Percentiles rank a stretch among this genome's conserved stretches.
phyloP scores from a whole-genome alignment of 2,113 vertebrate species.

The human (Homo sapiens) region GRCh38 chrX:39441501-39442000 shows the following conservation, averaged over 20 bases:
- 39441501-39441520: constrained; percentile 18
- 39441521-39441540: neutral
- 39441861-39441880: neutral
- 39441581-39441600: neutral
- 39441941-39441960: neutral
- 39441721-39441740: neutral
- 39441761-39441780: neutral
- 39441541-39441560: constrained; percentile 43
- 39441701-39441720: neutral
- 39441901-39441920: neutral
- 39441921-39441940: neutral
- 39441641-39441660: neutral
- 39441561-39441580: constrained; percentile 18
- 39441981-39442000: neutral
- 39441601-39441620: neutral
- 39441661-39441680: constrained; percentile 7
- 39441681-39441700: neutral
- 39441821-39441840: neutral
- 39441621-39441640: neutral
- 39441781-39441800: neutral
- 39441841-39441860: neutral
- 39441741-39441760: neutral
- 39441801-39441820: neutral
- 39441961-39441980: neutral
- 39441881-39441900: neutral